Conservation (phyloP, 1,140 invertebrate species). For the Anastrepha obliqua region DNA sequence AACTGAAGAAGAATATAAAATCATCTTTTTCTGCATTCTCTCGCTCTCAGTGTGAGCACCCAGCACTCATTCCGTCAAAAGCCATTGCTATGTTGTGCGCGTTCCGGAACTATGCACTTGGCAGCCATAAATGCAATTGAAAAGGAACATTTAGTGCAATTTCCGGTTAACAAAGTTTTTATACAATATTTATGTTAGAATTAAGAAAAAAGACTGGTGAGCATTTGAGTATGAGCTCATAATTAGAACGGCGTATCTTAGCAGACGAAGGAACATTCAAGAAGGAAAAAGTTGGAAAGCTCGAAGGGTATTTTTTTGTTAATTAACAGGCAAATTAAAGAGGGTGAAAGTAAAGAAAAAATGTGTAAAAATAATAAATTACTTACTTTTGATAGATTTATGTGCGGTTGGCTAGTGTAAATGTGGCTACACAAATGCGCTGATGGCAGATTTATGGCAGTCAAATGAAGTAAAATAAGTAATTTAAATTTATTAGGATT, state of each 20-base stretch:
- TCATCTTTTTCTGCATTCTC: neutral
- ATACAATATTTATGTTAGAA: neutral
- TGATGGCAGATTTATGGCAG: conserved; percentile 31
- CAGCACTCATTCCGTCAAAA: neutral
- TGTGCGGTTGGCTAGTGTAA: conserved; percentile 23
- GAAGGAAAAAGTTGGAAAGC: neutral
- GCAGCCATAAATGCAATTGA: conserved; percentile 30
- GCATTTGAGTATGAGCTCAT: neutral
- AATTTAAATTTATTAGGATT: conserved; percentile 13
- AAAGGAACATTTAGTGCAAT: conserved; percentile 25
- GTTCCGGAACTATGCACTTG: conserved; percentile 48
- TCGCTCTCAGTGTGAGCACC: neutral
- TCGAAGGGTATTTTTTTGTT: neutral
- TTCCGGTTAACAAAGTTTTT: conserved; percentile 38
- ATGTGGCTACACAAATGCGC: conserved; percentile 25
- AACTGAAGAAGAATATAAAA: too few relatives aligned
- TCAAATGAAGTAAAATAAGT: neutral
- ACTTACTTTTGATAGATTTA: conserved; percentile 47
- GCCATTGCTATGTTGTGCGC: neutral
- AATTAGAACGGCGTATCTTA: neutral
- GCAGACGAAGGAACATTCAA: neutral
- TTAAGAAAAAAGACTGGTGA: neutral
- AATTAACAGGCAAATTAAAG: conserved; percentile 32
- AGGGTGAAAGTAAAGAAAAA: conserved; percentile 20
- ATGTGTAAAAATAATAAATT: conserved; percentile 46